These are phyloP conservation scores for Scrobipalpa atriplicella DNA, from an alignment of 2,888 invertebrate species.

Conservation along the genomic window DNA sequence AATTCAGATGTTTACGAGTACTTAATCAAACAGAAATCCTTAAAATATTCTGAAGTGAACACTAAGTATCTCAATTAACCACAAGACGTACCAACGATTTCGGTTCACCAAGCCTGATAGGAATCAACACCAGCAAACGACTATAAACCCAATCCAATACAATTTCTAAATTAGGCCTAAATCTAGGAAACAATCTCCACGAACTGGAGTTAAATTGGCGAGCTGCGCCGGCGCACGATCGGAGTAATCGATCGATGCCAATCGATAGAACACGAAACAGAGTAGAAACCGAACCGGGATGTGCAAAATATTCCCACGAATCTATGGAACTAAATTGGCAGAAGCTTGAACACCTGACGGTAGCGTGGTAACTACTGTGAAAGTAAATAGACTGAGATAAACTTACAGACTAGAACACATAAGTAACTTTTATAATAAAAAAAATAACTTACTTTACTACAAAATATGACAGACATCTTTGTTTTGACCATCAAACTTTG, in stretches of 20 bases:
- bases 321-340: slow-evolving; percentile 4
- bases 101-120: not conserved
- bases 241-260: slow-evolving; percentile 38
- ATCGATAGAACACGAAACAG: slow-evolving; percentile 30
- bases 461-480: too few species aligned
- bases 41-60: too few species aligned
- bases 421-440: too few species aligned
- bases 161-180: slow-evolving; percentile 21
- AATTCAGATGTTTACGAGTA: too few species aligned
- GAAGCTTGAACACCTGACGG: not conserved
- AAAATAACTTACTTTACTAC: too few species aligned
- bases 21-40: too few species aligned
- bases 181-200: slow-evolving; percentile 31
- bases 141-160: slow-evolving; percentile 14
- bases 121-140: not conserved
- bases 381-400: too few species aligned
- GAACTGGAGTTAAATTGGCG: slow-evolving; percentile 31
- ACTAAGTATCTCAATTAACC: too few species aligned
- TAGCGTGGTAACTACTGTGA: not conserved
- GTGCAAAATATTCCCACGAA: slow-evolving; percentile 9
- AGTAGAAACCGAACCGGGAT: slow-evolving; percentile 10
- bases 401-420: too few species aligned
- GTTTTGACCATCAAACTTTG: too few species aligned
- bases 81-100: not conserved
- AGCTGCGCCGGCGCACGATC: slow-evolving; percentile 40